These are phyloP conservation scores for Tromatobia lineatoria DNA, from an alignment of 2,888 invertebrate genomes.

Conservation along the genomic window DNA sequence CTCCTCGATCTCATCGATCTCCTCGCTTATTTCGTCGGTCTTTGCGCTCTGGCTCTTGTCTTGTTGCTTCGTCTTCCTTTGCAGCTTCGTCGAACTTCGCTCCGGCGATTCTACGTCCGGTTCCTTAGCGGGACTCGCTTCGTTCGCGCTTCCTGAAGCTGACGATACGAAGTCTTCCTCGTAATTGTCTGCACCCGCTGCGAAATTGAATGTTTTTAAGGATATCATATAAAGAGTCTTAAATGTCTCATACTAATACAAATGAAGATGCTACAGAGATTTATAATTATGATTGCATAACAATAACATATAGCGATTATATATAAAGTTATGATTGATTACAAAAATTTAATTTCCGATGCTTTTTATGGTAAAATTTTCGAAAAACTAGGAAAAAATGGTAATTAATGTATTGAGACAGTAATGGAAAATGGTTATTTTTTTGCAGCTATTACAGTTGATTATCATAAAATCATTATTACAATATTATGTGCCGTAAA, in stretches of 20 bases:
- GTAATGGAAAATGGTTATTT: too few species aligned
- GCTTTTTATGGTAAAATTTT: not conserved
- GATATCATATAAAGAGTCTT: too few species aligned
- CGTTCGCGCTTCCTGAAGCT: slow-evolving; percentile 82
- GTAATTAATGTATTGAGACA: too few species aligned
- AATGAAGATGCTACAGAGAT: too few species aligned
- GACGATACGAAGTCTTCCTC: slow-evolving; percentile 83
- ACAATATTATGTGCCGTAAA: too few species aligned
- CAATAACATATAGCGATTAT: too few species aligned
- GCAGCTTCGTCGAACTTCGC: slow-evolving; percentile 71
- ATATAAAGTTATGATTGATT: too few species aligned
- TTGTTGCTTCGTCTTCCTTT: slow-evolving; percentile 72
- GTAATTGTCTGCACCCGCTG: slow-evolving; percentile 79
- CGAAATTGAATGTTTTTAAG: slow-evolving; percentile 25
- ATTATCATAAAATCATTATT: too few species aligned
- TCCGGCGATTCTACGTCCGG: slow-evolving; percentile 74
- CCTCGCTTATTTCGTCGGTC: slow-evolving; percentile 82
- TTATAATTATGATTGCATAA: too few species aligned
- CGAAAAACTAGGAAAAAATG: slow-evolving; percentile 3
- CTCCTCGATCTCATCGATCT: slow-evolving; percentile 81
- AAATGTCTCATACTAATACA: too few species aligned
- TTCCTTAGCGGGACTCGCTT: slow-evolving; percentile 82
- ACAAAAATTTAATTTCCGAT: too few species aligned
- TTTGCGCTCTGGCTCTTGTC: slow-evolving; percentile 77
- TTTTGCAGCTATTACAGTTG: too few species aligned